Base-by-base conservation (phyloP, 2,888 invertebrate species). In the Erannis defoliaria region DNA sequence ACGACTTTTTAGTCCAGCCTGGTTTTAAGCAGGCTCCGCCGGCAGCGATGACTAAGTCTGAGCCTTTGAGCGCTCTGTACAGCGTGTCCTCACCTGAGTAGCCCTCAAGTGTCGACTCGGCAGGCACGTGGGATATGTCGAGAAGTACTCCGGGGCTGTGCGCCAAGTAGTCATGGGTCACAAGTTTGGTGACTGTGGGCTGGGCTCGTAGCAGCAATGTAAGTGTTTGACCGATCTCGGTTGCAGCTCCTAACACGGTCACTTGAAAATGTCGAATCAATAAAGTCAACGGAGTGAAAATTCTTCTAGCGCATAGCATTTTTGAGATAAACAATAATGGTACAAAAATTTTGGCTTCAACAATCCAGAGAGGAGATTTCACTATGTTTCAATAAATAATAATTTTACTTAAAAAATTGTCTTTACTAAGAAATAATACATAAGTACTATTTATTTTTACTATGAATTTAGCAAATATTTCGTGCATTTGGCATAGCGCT, bases 11-110 rank as follows among this genome's bases (percentile, higher is more conserved):
- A 2, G 94, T 89, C 86, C 94, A 90, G 67, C 94, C 94, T 50
- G 95, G 94, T 70, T 94, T 94, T 62, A 94, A 86, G 29, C 94
- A 88, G 18, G 94, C 88, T 59, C 95, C 96, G 14, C 96, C 95
- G 0, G 95, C 93, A 42, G 96, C 94, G 48, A 96, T 89, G 3
- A 97, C 95, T 35, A 97, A 85, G 70, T 96, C 94, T 2, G 95
- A 91, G 35, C 93, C 93, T 69, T 89, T 81, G 14, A 96, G 75
- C 2, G 90, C 84, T 82, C 69, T 68, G 9, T 79, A 74, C n/a
- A 90, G 62, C 6, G 76, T 73, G 16, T 82, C 75, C 10, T 81
- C 74, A 37, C 88, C 89, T 0, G 75, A 74, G 67, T 73, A 89
- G 14, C 88, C 86, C 51, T 77, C 72, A 14, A 93, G 70, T 23